Conservation (phyloP, 2,888 invertebrate genomes). For the Cheilosia vulpina region DNA sequence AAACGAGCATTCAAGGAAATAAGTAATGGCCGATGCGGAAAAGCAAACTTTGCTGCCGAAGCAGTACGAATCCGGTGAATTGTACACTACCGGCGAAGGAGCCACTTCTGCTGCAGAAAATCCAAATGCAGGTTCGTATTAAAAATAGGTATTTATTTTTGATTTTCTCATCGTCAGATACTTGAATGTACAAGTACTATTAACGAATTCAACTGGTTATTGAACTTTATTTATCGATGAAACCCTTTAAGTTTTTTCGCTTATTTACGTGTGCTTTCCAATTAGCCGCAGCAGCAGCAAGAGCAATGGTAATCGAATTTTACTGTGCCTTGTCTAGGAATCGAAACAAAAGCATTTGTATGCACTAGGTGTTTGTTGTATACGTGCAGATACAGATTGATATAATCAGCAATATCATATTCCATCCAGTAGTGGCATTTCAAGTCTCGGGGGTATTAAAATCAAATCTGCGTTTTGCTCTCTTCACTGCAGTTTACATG, state of each 20-base stretch:
- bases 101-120: slow-evolving; percentile 57
- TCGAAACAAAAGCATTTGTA: slow-evolving; percentile 12
- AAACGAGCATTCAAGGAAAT: slow-evolving; percentile 5
- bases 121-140: slow-evolving; percentile 70
- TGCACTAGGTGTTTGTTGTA: not conserved
- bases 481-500: slow-evolving; percentile 19
- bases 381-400: slow-evolving; percentile 32
- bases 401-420: slow-evolving; percentile 37
- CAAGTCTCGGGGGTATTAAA: not conserved
- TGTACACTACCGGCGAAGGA: slow-evolving; percentile 77
- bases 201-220: slow-evolving; percentile 65
- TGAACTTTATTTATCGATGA: slow-evolving; percentile 69
- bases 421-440: slow-evolving; percentile 17
- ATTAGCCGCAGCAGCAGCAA: slow-evolving; percentile 9
- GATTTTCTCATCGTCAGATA: not conserved
- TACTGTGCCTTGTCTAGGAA: slow-evolving; percentile 12
- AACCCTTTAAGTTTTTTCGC: slow-evolving; percentile 63
- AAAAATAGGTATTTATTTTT: slow-evolving; percentile 9
- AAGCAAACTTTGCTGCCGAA: slow-evolving; percentile 81
- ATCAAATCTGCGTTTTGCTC: slow-evolving; percentile 23
- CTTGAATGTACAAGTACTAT: not conserved
- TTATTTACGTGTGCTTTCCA: slow-evolving; percentile 22
- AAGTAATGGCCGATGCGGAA: slow-evolving; percentile 81
- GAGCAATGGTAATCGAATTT: not conserved
- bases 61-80: slow-evolving; percentile 78